phyloP scores from a whole-genome alignment of 2,888 invertebrate genomes.

The Lutraria lutraria region DNA sequence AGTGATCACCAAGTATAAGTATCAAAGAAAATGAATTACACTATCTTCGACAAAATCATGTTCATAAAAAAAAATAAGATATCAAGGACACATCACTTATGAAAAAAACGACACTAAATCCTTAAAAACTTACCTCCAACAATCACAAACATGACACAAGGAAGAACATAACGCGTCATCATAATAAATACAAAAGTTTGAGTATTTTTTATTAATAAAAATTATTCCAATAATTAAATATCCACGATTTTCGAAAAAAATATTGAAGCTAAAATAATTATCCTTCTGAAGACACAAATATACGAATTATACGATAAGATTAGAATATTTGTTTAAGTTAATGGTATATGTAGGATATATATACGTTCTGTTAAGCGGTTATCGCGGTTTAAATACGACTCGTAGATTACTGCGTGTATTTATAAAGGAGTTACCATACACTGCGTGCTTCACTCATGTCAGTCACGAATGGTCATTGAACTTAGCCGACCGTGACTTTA shows the following conservation, averaged over 20 bases:
- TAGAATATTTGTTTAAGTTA: background rate
- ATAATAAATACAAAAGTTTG: background rate
- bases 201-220: background rate
- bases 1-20: background rate
- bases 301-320: background rate
- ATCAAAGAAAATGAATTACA: background rate
- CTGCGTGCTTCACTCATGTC: slow-evolving; percentile 7
- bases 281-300: background rate
- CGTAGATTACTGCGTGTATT: background rate
- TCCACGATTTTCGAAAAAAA: background rate
- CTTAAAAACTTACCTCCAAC: slow-evolving; percentile 2
- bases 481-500: background rate
- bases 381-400: background rate
- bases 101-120: background rate
- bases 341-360: background rate
- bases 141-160: background rate
- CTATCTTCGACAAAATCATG: background rate
- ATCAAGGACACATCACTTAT: background rate
- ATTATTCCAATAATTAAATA: background rate
- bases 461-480: slow-evolving; percentile 13
- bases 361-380: background rate
- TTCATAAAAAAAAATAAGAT: background rate
- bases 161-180: background rate
- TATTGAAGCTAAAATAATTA: background rate
- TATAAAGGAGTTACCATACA: background rate